Base-by-base conservation (phyloP, 1,140 invertebrate genomes). In the Drosophila santomea region DNA sequence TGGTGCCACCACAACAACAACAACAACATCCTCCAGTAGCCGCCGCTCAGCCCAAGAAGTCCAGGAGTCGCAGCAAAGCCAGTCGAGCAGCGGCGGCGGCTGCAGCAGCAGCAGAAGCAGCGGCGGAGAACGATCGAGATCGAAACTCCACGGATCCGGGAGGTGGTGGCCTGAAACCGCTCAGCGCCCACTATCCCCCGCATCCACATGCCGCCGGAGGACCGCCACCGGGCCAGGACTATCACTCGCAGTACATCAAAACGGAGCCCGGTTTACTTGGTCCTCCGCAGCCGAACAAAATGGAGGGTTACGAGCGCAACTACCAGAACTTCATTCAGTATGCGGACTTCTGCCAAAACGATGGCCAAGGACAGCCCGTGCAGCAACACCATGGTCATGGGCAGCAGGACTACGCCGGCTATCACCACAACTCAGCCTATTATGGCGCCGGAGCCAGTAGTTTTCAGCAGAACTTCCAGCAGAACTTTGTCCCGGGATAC, bases 291-390 rank as follows among this genome's bases (percentile, higher is more conserved):
- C 86, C 79, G 36, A 92, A 86, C 44, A 92, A 92, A 51, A 92
- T 92, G 84, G 91, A 92, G 60, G 91, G 92, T 8, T 92, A 92
- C 48, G 91, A 92, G 56, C 80, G 92, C 0, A 92, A 92, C 78
- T 92, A 92, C 52, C 92, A 92, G 60, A 92, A 92, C 57, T 92
- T 92, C n/a, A 92, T 92, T 6, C 92, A 92, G 25, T 92, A 92
- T 35, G 91, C 91, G 0, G 92, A 92, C 60, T 92, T 90, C 58
- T 92, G 92, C 51, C 92, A 92, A 45, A 92, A 91, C 74, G 91
- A 92, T 20, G 90, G 85, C 0, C 91, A 92, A 62, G 82, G 80
- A 0, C 83, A 78, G 62, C 68, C 74, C 44, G 80, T 72, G 72
- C 61, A 84, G 28, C 77, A 89, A 28, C 83, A 90, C 4, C 89